These are phyloP conservation scores for Siniperca obscura DNA, from an alignment of 2,797 vertebrate species.

Conservation along the genomic window DNA sequence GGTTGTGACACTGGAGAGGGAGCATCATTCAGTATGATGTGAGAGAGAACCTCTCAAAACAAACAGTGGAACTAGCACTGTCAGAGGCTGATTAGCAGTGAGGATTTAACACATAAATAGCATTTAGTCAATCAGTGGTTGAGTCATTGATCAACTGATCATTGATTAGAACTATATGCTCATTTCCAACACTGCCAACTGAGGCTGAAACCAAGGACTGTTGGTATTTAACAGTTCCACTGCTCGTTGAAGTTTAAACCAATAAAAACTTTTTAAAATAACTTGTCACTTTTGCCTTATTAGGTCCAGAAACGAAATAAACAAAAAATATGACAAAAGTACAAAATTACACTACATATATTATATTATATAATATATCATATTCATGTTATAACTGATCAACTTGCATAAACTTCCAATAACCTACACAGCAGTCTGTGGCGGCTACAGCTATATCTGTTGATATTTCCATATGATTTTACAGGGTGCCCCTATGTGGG, in stretches of 20 bases:
- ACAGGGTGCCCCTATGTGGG: neutral
- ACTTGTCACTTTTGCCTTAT: neutral
- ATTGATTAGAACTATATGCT: conserved; percentile 10
- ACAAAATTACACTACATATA: neutral
- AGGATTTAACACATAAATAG: neutral
- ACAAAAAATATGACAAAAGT: neutral
- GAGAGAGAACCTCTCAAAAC: conserved; percentile 5
- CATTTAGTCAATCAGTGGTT: conserved; percentile 1
- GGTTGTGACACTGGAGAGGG: neutral
- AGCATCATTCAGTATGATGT: neutral
- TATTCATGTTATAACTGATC: neutral
- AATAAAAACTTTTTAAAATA: neutral
- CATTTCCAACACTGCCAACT: neutral
- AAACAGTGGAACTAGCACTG: neutral
- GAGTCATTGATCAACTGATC: conserved; percentile 13
- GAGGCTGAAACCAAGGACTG: neutral
- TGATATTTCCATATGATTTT: neutral
- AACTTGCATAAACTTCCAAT: neutral
- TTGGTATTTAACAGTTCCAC: neutral
- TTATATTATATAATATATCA: neutral
- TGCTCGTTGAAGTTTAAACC: neutral
- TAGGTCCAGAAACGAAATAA: conserved; percentile 2
- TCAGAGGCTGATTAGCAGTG: neutral
- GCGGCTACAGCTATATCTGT: neutral
- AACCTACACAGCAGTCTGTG: neutral